Evolutionary conservation across 1,140 invertebrate genomes (phyloP).

Genomic region (Elymnias hypermnestra): DNA sequence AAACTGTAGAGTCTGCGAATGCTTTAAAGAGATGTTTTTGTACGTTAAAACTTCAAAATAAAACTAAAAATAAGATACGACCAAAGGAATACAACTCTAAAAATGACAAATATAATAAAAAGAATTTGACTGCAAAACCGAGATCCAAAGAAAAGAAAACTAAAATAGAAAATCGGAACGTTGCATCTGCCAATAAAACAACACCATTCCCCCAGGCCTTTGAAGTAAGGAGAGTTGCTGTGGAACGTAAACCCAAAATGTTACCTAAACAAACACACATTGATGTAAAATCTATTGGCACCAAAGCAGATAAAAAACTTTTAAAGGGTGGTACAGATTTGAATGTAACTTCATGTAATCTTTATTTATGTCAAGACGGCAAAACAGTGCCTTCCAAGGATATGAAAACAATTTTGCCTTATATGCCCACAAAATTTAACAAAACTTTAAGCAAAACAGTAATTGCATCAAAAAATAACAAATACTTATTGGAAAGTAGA

Average conservation of each 20-base stretch:
- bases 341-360: background rate
- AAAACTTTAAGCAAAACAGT: constrained; percentile 29
- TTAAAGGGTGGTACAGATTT: constrained; percentile 1
- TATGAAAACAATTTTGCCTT: constrained; percentile 34
- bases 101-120: too few species aligned
- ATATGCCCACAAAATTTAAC: constrained; percentile 31
- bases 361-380: constrained; percentile 3
- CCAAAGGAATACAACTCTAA: too few species aligned
- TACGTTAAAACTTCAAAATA: constrained; percentile 24
- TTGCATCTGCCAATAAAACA: too few species aligned
- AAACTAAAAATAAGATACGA: too few species aligned
- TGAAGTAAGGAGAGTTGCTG: constrained; percentile 23
- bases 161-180: background rate
- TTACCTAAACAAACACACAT: constrained; percentile 9
- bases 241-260: constrained; percentile 13
- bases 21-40: constrained; percentile 29
- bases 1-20: background rate
- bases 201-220: constrained; percentile 13
- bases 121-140: too few species aligned
- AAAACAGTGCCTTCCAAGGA: constrained; percentile 15
- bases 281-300: constrained; percentile 13
- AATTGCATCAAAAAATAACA: constrained; percentile 8
- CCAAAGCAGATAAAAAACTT: constrained; percentile 13
- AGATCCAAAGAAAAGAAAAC: too few species aligned
- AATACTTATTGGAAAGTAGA: too few species aligned